phyloP scores from a whole-genome alignment of 1,140 invertebrate genomes.

The Triops longicaudatus region DNA sequence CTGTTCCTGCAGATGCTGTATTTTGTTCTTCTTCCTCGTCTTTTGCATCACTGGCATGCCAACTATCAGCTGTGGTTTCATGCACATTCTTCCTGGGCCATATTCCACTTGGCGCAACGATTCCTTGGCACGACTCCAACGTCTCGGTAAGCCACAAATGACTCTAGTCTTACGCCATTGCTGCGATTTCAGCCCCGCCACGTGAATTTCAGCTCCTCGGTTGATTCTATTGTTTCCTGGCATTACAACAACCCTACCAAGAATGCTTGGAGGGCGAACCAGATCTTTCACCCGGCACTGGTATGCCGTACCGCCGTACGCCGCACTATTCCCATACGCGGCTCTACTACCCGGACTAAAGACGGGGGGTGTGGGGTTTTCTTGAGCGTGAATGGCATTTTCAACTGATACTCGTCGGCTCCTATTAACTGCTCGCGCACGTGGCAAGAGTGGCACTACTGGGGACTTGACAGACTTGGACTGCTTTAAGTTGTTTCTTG shows the following conservation, averaged over 20 bases:
- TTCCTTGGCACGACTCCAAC: background rate
- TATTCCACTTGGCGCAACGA: background rate
- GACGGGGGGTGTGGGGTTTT: background rate
- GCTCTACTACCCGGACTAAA: background rate
- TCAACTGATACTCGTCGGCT: background rate
- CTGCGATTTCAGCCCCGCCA: background rate
- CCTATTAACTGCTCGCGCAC: background rate
- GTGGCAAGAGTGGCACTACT: background rate
- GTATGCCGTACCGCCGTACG: background rate
- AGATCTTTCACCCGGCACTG: background rate
- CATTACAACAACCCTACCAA: background rate
- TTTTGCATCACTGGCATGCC: background rate
- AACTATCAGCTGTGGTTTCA: background rate
- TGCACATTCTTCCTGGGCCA: background rate
- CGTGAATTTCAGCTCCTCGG: background rate
- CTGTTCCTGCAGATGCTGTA: background rate
- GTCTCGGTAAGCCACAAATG: background rate
- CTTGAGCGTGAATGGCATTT: background rate
- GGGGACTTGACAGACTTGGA: background rate
- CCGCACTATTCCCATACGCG: background rate
- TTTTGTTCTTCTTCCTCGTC: too few relatives aligned
- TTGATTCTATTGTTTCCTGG: background rate
- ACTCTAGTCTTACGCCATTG: background rate
- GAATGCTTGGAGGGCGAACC: background rate
- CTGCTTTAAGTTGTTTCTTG: background rate